Percentiles rank a stretch among this genome's conserved stretches.
Evolutionary conservation across 2,888 invertebrate species (phyloP).

Genomic region (Drosophila acutilabella): DNA sequence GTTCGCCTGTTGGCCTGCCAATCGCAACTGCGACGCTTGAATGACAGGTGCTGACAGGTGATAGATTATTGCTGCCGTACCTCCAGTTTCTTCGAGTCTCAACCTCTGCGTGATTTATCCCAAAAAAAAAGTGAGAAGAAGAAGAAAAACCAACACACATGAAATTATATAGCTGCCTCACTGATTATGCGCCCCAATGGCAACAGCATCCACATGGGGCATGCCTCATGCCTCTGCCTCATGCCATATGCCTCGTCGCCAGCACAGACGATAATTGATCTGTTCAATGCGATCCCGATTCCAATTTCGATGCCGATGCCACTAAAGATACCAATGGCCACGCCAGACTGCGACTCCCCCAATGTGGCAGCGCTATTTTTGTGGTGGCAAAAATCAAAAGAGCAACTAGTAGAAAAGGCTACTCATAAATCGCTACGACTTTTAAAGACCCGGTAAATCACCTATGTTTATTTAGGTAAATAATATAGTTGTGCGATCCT

Average conservation of each 20-base stretch:
- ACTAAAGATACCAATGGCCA: constrained; percentile 39
- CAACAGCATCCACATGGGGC: constrained; percentile 18
- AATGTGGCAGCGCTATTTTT: constrained; percentile 46
- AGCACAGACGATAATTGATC: constrained; percentile 70
- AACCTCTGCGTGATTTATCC: constrained; percentile 76
- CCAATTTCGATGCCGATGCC: constrained; percentile 35
- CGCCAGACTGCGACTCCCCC: constrained; percentile 69
- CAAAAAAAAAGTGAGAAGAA: constrained; percentile 27
- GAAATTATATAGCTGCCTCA: constrained; percentile 57
- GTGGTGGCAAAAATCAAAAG: constrained; percentile 52
- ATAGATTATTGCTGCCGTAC: constrained; percentile 82
- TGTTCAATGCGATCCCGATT: constrained; percentile 61
- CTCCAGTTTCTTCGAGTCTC: constrained; percentile 17
- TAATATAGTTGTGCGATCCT: too few relatives aligned
- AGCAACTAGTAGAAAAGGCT: too few relatives aligned
- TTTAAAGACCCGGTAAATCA: too few relatives aligned
- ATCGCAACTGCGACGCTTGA: constrained; percentile 82
- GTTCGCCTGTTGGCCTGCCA: constrained; percentile 67
- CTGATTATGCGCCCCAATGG: constrained; percentile 58
- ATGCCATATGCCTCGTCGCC: constrained; percentile 11
- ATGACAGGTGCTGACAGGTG: constrained; percentile 85
- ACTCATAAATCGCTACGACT: too few relatives aligned
- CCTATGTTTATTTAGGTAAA: too few relatives aligned
- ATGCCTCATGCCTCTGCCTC: constrained; percentile 6
- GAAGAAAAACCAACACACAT: not conserved